Percentiles rank a stretch among this genome's conserved stretches.
Evolutionary conservation across 2,888 invertebrate genomes (phyloP).

Genomic region (Tachina grossa): DNA sequence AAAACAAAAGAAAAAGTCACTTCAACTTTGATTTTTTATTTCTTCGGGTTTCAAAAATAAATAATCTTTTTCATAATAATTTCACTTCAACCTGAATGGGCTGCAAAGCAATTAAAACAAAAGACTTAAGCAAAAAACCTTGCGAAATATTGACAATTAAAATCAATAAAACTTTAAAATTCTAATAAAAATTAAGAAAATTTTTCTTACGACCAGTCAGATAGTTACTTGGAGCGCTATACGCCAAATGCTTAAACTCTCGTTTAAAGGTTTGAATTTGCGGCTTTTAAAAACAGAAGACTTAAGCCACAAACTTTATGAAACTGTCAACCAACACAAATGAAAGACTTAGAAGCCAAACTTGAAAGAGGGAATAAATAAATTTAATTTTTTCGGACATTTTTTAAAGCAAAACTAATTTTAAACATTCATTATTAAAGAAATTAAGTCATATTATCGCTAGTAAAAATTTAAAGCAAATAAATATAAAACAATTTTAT

Average conservation of each 20-base stretch:
- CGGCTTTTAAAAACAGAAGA: background rate
- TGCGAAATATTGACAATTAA: background rate
- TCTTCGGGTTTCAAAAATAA: too few species aligned
- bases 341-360: background rate
- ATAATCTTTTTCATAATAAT: too few species aligned
- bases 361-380: background rate
- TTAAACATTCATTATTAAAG: background rate
- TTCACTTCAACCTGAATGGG: too few species aligned
- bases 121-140: background rate
- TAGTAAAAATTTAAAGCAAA: background rate
- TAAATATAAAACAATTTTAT: constrained; percentile 19
- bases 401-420: background rate
- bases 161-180: background rate
- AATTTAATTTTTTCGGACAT: too few species aligned
- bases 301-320: background rate
- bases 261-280: background rate
- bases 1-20: too few species aligned
- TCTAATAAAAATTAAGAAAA: too few species aligned
- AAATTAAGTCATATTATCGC: background rate
- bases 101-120: background rate
- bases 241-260: background rate
- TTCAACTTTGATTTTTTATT: too few species aligned
- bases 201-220: too few species aligned
- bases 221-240: too few species aligned
- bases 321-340: background rate